Percentiles rank a stretch among this genome's conserved stretches.
phyloP scores from a whole-genome alignment of 2,113 vertebrate genomes.

The Thunnus thynnus region DNA sequence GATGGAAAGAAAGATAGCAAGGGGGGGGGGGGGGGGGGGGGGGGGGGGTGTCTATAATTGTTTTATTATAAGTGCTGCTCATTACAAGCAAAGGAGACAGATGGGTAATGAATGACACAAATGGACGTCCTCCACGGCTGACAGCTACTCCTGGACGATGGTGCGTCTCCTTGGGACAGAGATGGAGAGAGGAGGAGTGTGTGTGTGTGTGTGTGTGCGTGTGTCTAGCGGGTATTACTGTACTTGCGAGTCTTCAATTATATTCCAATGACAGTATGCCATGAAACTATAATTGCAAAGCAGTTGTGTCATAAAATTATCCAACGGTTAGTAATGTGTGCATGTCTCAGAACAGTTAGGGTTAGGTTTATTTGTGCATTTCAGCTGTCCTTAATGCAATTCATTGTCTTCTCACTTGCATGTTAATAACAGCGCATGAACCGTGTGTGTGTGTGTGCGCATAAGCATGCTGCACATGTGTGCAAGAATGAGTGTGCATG shows the following conservation, averaged over 20 bases:
- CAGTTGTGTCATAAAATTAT: neutral
- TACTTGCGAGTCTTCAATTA: neutral
- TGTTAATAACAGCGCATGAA: neutral
- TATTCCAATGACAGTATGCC: neutral
- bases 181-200: neutral
- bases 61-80: constrained; percentile 46
- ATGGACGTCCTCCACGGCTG: constrained; percentile 54
- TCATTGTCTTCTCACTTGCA: neutral
- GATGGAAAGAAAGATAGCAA: constrained; percentile 23
- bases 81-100: constrained; percentile 65
- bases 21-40: neutral
- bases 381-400: too few relatives aligned
- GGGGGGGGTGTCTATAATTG: constrained; percentile 13
- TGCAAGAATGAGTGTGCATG: constrained; percentile 12
- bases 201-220: neutral
- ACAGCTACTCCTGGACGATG: constrained; percentile 47
- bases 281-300: neutral
- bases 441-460: neutral
- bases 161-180: constrained; percentile 56
- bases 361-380: neutral
- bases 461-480: neutral
- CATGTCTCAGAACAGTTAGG: neutral
- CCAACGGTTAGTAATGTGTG: constrained; percentile 8
- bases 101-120: constrained; percentile 69
- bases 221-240: neutral